Evolutionary conservation across 2,797 vertebrate species (phyloP), one percentile per base, ranked within the genome.

Genomic region (Anguilla obscura): DNA sequence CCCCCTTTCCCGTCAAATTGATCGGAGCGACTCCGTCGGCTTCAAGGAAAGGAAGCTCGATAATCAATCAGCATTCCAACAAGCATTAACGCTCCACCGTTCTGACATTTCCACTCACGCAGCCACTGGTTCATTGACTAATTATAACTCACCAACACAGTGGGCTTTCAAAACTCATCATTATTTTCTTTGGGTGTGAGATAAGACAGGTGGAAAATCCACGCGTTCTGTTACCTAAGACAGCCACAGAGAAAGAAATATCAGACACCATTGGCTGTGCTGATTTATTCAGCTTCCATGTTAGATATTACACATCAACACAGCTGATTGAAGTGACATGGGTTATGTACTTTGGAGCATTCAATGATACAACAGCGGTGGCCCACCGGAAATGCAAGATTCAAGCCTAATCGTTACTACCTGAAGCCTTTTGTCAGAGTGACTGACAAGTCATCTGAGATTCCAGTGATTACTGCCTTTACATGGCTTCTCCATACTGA

Each of bases 41-140:
- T 74, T 33, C 86, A 90, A 90, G 88, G 58, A 56, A 82, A 89
- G 87, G 76, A 86, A 74, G 87, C 90, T 52, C 85, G 88, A 89
- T 90, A 92, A 92, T 92, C 91, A 90, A 92, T 92, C 91, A 92
- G 91, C 89, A 92, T 92, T 90, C 87, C 88, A 91, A 91, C 90
- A 92, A 89, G 88, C 85, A 86, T 85, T 90, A 79, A 88, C 87
- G 88, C 89, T 87, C 63, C 82, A 9, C 76, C 69, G 30, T 88
- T 83, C 85, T 71, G 88, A 86, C 87, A 84, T 88, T 87, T 3
- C 33, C 50, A 63, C 89, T 91, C 90, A 90, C 92, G 84, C 85
- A 56, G 87, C 89, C 86, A 88, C 89, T 92, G 18, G 86, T 90
- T 92, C 90, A 88, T 90, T 90, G 88, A 89, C 89, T 92, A 92